phyloP scores from a whole-genome alignment of 2,797 vertebrate genomes.

The Myotis findleyi region DNA sequence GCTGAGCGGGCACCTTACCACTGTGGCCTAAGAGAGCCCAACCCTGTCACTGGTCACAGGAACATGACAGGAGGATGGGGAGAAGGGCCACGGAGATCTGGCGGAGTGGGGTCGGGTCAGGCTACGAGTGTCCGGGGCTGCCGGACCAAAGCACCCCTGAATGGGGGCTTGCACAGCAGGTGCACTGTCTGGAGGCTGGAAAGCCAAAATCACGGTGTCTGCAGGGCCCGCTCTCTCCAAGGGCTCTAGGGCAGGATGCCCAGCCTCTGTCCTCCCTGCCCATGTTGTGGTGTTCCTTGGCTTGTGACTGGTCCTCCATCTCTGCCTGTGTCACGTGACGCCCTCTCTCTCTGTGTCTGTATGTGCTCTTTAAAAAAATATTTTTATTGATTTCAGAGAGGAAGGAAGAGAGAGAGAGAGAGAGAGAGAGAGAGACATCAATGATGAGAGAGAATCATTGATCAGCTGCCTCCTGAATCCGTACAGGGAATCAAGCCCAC shows the following conservation, averaged over 20 bases:
- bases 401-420: too few relatives aligned
- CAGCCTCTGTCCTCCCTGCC: neutral
- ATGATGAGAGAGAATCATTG: too few relatives aligned
- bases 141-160: neutral
- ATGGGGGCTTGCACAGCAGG: neutral
- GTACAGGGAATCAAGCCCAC: too few relatives aligned
- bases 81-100: too few relatives aligned
- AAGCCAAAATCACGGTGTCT: neutral
- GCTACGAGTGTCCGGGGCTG: fast-evolving
- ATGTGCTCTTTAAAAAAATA: neutral
- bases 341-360: neutral
- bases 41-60: too few relatives aligned
- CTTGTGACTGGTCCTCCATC: fast-evolving
- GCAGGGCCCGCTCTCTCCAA: fast-evolving
- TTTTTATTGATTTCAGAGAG: too few relatives aligned
- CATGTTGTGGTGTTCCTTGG: fast-evolving
- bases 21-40: fast-evolving
- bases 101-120: fast-evolving
- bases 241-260: fast-evolving
- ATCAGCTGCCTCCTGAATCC: too few relatives aligned
- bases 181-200: neutral
- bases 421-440: too few relatives aligned
- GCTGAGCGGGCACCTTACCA: fast-evolving
- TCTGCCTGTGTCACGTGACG: neutral
- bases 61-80: too few relatives aligned